Evolutionary conservation across 2,888 invertebrate species (phyloP).

Genomic region (Mylabris sibirica): DNA sequence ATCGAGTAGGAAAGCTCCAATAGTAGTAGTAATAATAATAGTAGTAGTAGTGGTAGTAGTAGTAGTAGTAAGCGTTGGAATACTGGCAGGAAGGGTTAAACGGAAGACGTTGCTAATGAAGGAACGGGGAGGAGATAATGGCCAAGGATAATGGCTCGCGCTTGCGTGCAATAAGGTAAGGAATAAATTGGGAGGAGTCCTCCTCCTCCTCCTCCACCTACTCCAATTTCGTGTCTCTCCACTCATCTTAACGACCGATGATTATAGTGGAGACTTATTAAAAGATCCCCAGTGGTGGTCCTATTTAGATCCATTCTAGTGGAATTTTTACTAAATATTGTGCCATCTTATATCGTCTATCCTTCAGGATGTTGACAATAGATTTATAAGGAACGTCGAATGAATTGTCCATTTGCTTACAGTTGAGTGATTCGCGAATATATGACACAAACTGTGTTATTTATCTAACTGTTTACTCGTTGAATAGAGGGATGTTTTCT

Average conservation of each 20-base stretch:
- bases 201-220: slow-evolving; percentile 27
- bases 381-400: slow-evolving; percentile 32
- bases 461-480: background rate
- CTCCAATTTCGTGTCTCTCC: slow-evolving; percentile 19
- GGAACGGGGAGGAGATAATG: slow-evolving; percentile 59
- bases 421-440: slow-evolving; percentile 35
- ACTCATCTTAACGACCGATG: slow-evolving; percentile 34
- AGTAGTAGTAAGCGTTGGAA: too few species aligned
- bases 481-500: background rate
- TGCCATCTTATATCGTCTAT: slow-evolving; percentile 35
- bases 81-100: slow-evolving; percentile 46
- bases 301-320: slow-evolving; percentile 39
- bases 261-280: slow-evolving; percentile 26
- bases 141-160: slow-evolving; percentile 59
- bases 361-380: slow-evolving; percentile 42
- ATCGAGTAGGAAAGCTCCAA: background rate
- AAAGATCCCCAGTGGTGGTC: slow-evolving; percentile 20
- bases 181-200: slow-evolving; percentile 50
- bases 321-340: slow-evolving; percentile 31
- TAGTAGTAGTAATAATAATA: background rate
- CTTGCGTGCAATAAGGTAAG: slow-evolving; percentile 51
- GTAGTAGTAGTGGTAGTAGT: slow-evolving; percentile 9
- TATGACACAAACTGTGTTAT: slow-evolving; percentile 16
- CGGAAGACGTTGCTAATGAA: slow-evolving; percentile 56
- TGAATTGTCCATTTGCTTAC: slow-evolving; percentile 31